Evolutionary conservation across 2,113 vertebrate genomes (phyloP).

Genomic region (Chrysochloris asiatica): DNA sequence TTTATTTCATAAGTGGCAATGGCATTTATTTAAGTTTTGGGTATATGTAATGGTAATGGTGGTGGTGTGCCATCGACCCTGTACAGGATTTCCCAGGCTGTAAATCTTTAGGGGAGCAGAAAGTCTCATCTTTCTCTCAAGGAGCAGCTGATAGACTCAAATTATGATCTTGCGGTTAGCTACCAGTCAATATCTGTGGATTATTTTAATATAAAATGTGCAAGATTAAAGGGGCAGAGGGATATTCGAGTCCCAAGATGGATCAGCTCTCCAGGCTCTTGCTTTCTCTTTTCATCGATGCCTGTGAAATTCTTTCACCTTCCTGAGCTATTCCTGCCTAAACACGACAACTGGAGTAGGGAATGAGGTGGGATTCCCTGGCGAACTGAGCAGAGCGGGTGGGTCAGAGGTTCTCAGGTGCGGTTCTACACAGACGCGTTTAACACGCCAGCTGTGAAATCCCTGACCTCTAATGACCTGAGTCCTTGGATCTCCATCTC

Average conservation of each 20-base stretch:
- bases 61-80: too few relatives aligned
- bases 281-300: not conserved
- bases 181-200: too few relatives aligned
- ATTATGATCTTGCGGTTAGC: too few relatives aligned
- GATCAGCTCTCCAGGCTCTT: not conserved
- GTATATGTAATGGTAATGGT: too few relatives aligned
- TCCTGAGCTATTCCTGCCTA: not conserved
- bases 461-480: not conserved
- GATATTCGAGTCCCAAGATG: not conserved
- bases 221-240: not conserved
- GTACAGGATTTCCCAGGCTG: too few relatives aligned
- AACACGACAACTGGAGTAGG: not conserved
- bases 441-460: not conserved
- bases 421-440: not conserved
- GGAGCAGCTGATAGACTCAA: too few relatives aligned
- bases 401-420: not conserved
- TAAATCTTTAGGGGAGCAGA: too few relatives aligned
- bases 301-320: not conserved
- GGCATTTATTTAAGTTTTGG: too few relatives aligned
- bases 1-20: slow-evolving; percentile 20
- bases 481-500: too few relatives aligned
- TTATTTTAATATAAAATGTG: slow-evolving; percentile 6
- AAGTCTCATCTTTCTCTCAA: too few relatives aligned
- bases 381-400: not conserved
- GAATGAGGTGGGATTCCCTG: not conserved